These are phyloP conservation scores for Lacerta bilineata DNA, from an alignment of 2,797 vertebrate species.

Conservation along the genomic window DNA sequence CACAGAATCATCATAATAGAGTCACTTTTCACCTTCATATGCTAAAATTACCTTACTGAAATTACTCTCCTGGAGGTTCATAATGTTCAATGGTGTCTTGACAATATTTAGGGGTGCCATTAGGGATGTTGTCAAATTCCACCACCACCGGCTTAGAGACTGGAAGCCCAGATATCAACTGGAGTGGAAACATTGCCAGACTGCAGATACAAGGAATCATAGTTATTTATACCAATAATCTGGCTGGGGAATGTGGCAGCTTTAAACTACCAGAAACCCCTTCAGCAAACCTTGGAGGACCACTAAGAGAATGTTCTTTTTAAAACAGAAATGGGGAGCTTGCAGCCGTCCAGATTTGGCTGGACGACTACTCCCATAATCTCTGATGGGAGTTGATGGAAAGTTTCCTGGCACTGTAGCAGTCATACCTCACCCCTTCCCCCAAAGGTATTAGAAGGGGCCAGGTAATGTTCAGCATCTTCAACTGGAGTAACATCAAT, in stretches of 20 bases:
- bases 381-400: no score
- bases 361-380: no score
- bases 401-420: background rate
- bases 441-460: no score
- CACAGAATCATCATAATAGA: background rate
- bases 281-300: background rate
- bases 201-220: background rate
- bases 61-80: background rate
- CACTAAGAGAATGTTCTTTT: background rate
- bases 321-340: background rate
- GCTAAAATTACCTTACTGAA: background rate
- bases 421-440: background rate
- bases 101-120: background rate
- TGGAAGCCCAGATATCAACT: background rate
- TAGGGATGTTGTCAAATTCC: background rate
- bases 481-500: background rate
- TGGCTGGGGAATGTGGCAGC: background rate
- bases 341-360: no score
- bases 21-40: background rate
- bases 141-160: background rate
- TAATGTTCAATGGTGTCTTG: background rate
- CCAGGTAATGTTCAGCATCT: no score
- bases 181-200: background rate
- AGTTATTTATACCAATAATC: background rate
- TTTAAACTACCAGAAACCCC: background rate